Evolutionary conservation across 2,113 vertebrate species (phyloP).

Genomic region (Paramisgurnus dabryanus): DNA sequence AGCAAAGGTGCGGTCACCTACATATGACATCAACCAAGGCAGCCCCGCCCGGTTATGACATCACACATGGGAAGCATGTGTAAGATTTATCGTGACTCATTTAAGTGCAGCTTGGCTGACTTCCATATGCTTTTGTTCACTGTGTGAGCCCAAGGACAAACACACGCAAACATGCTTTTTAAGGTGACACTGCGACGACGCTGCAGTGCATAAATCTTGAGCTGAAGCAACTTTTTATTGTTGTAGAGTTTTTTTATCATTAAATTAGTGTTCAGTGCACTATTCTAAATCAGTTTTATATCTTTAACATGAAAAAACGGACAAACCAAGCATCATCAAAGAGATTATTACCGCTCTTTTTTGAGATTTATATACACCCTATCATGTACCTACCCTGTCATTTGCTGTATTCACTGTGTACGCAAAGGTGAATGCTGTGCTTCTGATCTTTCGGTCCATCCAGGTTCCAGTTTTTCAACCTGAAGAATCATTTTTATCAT

Average conservation of each 20-base stretch:
- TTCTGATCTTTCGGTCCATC: neutral
- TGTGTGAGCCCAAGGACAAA: constrained; percentile 67
- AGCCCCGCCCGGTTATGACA: constrained; percentile 1
- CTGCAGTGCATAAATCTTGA: neutral
- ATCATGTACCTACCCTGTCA: too few species aligned
- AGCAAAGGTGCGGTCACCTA: constrained; percentile 99
- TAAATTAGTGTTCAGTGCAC: neutral
- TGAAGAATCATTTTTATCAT: neutral
- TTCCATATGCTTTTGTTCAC: constrained; percentile 66
- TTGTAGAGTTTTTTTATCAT: constrained; percentile 6
- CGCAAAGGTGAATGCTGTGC: neutral
- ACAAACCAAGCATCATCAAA: neutral
- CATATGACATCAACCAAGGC: constrained; percentile 80
- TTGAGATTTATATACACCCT: neutral
- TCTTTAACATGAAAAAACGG: neutral
- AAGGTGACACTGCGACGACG: constrained; percentile 12
- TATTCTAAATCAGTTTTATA: constrained; percentile 17
- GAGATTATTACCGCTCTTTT: neutral
- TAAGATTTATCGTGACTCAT: constrained; percentile 32
- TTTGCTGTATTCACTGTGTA: neutral
- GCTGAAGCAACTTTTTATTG: neutral
- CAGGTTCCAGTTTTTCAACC: neutral
- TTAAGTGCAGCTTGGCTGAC: constrained; percentile 8
- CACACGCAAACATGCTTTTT: constrained; percentile 11
- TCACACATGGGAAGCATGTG: constrained; percentile 22